phyloP scores from a whole-genome alignment of 2,113 vertebrate genomes.

The Girardinichthys multiradiatus region DNA sequence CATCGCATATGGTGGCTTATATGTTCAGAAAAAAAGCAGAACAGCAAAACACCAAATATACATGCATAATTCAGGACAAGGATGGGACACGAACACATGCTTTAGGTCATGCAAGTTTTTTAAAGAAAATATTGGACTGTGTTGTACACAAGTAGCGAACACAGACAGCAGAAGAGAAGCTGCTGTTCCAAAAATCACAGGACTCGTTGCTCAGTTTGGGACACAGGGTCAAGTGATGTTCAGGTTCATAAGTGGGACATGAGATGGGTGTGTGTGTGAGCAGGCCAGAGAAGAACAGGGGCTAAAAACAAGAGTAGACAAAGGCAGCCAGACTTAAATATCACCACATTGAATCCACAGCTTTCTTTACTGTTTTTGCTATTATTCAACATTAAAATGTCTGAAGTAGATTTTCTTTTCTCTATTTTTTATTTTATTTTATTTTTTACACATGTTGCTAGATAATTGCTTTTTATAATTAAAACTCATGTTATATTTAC shows the following conservation, averaged over 20 bases:
- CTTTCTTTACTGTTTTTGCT: too few relatives aligned
- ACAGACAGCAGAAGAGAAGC: conserved; percentile 14
- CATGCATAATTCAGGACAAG: conserved; percentile 1
- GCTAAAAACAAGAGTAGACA: conserved; percentile 20
- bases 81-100: conserved; percentile 53
- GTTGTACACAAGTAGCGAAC: conserved; percentile 7
- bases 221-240: conserved; percentile 58
- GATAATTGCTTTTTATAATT: too few relatives aligned
- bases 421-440: background rate
- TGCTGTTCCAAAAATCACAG: conserved; percentile 43
- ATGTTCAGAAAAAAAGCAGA: conserved; percentile 57
- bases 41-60: conserved; percentile 47
- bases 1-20: conserved; percentile 58
- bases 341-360: too few relatives aligned
- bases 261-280: background rate
- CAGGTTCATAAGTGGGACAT: conserved; percentile 49
- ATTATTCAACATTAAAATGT: too few relatives aligned
- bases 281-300: background rate
- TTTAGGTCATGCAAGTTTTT: conserved; percentile 48
- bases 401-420: too few relatives aligned
- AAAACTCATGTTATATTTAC: background rate
- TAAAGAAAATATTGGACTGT: conserved; percentile 32
- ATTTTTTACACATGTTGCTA: too few relatives aligned
- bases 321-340: conserved; percentile 21
- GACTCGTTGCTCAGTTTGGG: conserved; percentile 40